Evolutionary conservation across 1,140 invertebrate genomes (phyloP), one percentile per base, ranked within the genome.

Genomic region (Lineus longissimus): DNA sequence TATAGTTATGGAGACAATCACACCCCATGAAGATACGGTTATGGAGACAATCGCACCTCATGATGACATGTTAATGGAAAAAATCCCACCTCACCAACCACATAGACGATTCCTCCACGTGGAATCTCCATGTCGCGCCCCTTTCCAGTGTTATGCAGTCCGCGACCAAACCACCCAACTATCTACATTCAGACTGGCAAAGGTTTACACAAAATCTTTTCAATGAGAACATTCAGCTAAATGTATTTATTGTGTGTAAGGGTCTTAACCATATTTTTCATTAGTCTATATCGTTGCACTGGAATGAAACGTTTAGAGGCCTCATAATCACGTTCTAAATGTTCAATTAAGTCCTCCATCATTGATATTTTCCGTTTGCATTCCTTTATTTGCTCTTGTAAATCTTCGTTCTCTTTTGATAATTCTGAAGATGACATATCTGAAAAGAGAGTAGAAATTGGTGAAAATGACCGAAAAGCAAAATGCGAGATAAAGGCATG

Each of bases 401-500:
- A 59, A 13, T 67, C 61, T 25, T 70, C 58, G 59, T 73, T 75
- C 56, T 75, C 73, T 19, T 63, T 56, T 51, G 43, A 63, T 13
- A 77, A 62, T n/a, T 76, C 74, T 41, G 75, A 66, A 55, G 66
- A 68, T 27, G 67, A 70, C 69, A 77, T 68, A 47, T 70, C 75
- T 77, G 68, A 54, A 76, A 70, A 9, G 19, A 57, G 54, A 30
- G 47, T 7, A 7, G 25, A 51, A 51, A 15, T 15, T 4, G 33
- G 15, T 4, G 33, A 36, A 36, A 15, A 36, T 36, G 6, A 36
- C 15, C 15, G 33, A 36, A n/a, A n/a, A n/a, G n/a, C n/a, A n/a
- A n/a, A n/a, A n/a, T n/a, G n/a, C n/a, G n/a, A n/a, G n/a, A n/a
- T n/a, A n/a, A n/a, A n/a, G n/a, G n/a, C n/a, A n/a, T n/a, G n/a